Evolutionary conservation across 2,888 invertebrate species (phyloP), one percentile per base, ranked within the genome.

Genomic region (Athrips mouffetella): DNA sequence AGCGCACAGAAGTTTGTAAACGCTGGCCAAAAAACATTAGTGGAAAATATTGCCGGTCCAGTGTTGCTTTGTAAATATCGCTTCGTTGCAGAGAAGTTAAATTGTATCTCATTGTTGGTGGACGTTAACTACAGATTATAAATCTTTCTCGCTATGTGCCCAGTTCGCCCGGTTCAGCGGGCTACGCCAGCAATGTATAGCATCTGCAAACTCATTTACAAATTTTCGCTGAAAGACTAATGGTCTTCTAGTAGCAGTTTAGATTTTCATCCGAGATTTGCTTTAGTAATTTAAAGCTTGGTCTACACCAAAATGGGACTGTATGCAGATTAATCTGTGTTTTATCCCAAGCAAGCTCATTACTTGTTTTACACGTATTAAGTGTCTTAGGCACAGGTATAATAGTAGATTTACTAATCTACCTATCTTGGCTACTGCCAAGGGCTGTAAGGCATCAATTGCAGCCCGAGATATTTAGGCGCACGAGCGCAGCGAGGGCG

Each of bases 101-200:
- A 82, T 79, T 80, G 78, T 83, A 77, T 80, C 79, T 80, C 81
- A 80, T 81, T 81, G 82, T 81, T 73, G 70, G 68, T 57, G 73
- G 73, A 76, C 79, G 75, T 78, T 83, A 80, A 81, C 75, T 76
- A 75, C 78, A 67, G 73, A 80, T 76, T 79, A 75, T 84, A 84
- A 82, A 82, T 84, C 76, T 81, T 65, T 63, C 68, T 59, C 60
- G 64, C 71, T 66, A 70, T 58, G 63, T 57, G 55, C 63, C 52
- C 59, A 60, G 52, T 57, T 48, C 56, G 49, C 37, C 39, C 29
- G 35, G 15, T 18, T 59, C 56, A 11, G 37, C 37, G 37, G 20
- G 61, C 60, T 62, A 59, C 55, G 56, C 45, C 20, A 41, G 50
- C 59, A 53, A 58, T 58, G 58, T 60, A 55, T 54, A 50, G 51